Evolutionary conservation across 2,797 vertebrate genomes (phyloP).

Genomic region (Bradypodion ventrale): DNA sequence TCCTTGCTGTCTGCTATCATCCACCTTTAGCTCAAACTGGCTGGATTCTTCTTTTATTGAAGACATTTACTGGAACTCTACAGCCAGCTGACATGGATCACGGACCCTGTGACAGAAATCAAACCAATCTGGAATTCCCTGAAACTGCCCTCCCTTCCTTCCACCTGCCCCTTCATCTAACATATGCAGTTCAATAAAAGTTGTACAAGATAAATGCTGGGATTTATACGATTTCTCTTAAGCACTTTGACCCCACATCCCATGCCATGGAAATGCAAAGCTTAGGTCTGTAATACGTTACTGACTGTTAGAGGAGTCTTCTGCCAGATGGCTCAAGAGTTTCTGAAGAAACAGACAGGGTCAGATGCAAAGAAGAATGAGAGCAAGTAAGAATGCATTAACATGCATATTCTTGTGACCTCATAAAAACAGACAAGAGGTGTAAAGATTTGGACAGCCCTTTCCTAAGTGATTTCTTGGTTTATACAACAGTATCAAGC

Average conservation of each 20-base stretch:
- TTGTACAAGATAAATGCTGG: slow-evolving; percentile 58
- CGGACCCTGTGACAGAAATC: neutral
- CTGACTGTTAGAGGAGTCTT: slow-evolving; percentile 12
- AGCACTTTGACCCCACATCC: slow-evolving; percentile 12
- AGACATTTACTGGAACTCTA: neutral
- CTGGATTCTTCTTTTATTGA: accelerated
- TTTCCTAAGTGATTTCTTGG: neutral
- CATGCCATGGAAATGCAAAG: slow-evolving; percentile 10
- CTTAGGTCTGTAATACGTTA: neutral
- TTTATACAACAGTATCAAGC: neutral
- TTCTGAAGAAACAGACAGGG: neutral
- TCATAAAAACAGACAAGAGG: neutral
- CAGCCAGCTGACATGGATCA: accelerated
- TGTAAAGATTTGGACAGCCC: too few species aligned
- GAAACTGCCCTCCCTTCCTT: slow-evolving; percentile 42
- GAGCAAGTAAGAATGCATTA: neutral
- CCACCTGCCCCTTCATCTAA: slow-evolving; percentile 26
- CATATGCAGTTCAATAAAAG: slow-evolving; percentile 48
- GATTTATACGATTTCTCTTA: slow-evolving; percentile 36
- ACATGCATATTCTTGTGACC: neutral
- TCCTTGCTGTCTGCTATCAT: neutral
- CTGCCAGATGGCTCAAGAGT: neutral
- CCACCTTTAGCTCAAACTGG: neutral
- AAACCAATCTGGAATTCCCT: slow-evolving; percentile 45
- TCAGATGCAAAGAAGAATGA: neutral